Evolutionary conservation across 2,797 vertebrate species (phyloP).

Genomic region (Galagoides demidoff): DNA sequence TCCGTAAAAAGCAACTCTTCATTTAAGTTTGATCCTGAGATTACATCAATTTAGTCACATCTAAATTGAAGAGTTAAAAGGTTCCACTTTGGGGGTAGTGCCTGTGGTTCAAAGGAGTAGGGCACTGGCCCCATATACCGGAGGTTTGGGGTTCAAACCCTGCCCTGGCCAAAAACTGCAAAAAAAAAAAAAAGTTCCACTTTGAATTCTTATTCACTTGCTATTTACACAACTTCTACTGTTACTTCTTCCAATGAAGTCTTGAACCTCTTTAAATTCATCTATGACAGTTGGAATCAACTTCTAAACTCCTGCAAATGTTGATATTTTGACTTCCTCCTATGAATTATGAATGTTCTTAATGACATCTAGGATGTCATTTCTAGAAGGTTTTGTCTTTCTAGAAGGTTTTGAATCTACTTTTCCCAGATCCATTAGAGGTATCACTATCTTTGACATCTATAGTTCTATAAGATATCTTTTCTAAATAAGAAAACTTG

Average conservation of each 20-base stretch:
- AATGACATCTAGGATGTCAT: background rate
- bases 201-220: background rate
- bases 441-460: background rate
- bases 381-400: background rate
- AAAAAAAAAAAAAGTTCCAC: background rate
- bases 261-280: background rate
- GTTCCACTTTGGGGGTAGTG: background rate
- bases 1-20: background rate
- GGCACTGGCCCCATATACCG: no score
- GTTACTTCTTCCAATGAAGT: background rate
- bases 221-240: background rate
- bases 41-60: background rate
- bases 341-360: background rate
- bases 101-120: no score
- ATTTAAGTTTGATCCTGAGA: background rate
- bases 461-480: background rate
- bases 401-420: background rate
- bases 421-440: background rate
- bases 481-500: background rate
- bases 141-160: no score
- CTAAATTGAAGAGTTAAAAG: background rate
- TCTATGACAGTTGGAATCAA: background rate
- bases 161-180: no score
- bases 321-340: background rate
- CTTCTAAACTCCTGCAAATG: background rate